These are phyloP conservation scores for Paracanthobrama guichenoti DNA, from an alignment of 2,113 vertebrate species.

Conservation along the genomic window DNA sequence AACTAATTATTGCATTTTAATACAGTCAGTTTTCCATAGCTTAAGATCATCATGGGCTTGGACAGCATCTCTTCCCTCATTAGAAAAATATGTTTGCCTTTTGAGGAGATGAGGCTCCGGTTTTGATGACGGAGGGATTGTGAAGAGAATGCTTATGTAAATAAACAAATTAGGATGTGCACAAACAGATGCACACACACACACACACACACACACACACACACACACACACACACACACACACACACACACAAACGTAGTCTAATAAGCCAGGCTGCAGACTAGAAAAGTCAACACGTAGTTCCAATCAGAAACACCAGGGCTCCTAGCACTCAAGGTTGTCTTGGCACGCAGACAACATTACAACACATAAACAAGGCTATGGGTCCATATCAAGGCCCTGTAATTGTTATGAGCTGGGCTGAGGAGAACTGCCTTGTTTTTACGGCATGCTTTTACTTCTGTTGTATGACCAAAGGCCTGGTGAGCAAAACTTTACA, in stretches of 20 bases:
- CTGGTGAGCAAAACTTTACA: constrained; percentile 58
- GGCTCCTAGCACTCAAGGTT: constrained; percentile 59
- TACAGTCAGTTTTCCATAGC: constrained; percentile 44
- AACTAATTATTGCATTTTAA: constrained; percentile 46
- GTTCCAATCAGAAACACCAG: constrained; percentile 76
- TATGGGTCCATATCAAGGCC: constrained; percentile 73
- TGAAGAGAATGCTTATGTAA: constrained; percentile 68
- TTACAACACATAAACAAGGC: constrained; percentile 74
- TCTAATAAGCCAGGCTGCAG: constrained; percentile 7
- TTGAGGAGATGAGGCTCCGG: constrained; percentile 56
- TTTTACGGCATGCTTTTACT: constrained; percentile 64
- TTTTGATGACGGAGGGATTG: constrained; percentile 60
- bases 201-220: constrained; percentile 50
- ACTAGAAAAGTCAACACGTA: constrained; percentile 25
- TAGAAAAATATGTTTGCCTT: constrained; percentile 51
- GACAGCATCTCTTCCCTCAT: constrained; percentile 22
- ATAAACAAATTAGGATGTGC: constrained; percentile 51
- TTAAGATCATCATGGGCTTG: constrained; percentile 52
- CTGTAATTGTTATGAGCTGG: constrained; percentile 70
- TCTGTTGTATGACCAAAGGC: constrained; percentile 65
- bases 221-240: constrained; percentile 51
- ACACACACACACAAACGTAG: constrained; percentile 51
- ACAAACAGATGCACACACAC: constrained; percentile 48
- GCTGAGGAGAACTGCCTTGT: constrained; percentile 67
- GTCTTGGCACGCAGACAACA: constrained; percentile 71